A percentile compares a stretch with the other conserved stretches of the same genome.
Conservation (phyloP, 2,113 vertebrate species). For the Phylloscopus trochiloides region DNA sequence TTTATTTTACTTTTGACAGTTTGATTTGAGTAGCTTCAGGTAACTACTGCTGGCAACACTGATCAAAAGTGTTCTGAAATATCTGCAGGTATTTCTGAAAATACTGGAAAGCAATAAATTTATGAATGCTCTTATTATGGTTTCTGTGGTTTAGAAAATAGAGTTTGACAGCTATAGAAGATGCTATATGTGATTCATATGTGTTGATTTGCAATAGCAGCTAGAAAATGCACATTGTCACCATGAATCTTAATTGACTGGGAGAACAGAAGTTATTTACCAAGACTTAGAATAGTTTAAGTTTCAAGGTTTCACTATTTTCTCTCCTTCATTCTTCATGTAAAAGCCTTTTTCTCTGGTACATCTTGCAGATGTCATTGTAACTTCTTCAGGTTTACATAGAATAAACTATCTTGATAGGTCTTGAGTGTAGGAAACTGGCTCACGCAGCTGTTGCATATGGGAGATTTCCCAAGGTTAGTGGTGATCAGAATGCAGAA, state of each 20-base stretch:
- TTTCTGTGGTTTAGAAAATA: background rate
- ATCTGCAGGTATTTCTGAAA: background rate
- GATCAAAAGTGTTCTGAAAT: background rate
- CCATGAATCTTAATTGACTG: background rate
- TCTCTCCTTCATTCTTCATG: background rate
- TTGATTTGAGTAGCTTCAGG: background rate
- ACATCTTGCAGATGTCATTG: background rate
- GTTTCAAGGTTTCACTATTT: background rate
- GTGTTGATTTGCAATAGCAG: background rate
- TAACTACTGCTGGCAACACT: background rate
- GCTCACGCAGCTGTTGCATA: background rate
- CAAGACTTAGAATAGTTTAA: background rate
- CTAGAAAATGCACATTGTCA: background rate
- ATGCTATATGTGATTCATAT: background rate
- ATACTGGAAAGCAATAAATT: background rate
- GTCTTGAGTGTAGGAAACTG: background rate
- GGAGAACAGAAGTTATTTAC: background rate
- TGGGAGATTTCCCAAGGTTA: conserved; percentile 4
- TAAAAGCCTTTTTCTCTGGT: background rate
- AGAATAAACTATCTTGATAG: background rate
- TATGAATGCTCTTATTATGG: background rate
- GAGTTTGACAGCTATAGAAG: background rate
- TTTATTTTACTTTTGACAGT: background rate
- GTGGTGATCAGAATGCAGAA: background rate
- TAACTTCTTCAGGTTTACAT: background rate